Conservation (phyloP, 2,113 vertebrate genomes). For the Oncorhynchus keta region DNA sequence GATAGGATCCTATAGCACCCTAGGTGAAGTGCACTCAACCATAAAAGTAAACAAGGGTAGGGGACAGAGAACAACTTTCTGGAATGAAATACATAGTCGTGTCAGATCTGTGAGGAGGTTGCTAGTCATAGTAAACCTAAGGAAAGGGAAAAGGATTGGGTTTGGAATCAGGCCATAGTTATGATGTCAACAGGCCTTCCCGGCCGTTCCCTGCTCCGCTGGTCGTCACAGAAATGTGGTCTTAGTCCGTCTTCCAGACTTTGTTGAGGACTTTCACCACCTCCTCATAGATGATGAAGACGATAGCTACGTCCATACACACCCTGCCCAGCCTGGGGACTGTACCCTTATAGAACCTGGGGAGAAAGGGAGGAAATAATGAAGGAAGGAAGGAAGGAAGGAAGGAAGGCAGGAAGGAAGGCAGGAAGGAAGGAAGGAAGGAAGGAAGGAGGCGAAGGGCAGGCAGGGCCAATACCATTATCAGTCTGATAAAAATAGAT, state of each 20-base stretch:
- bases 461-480: not conserved
- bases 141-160: slow-evolving; percentile 26
- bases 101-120: slow-evolving; percentile 46
- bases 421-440: too few relatives aligned
- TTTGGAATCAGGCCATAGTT: slow-evolving; percentile 1
- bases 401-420: too few relatives aligned
- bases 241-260: slow-evolving; percentile 93
- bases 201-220: not conserved
- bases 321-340: slow-evolving; percentile 91
- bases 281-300: slow-evolving; percentile 96
- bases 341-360: slow-evolving; percentile 95
- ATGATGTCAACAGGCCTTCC: slow-evolving; percentile 9
- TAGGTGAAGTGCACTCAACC: not conserved
- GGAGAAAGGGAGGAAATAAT: not conserved
- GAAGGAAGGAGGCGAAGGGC: not conserved
- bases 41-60: slow-evolving; percentile 19
- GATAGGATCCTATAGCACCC: not conserved
- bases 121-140: slow-evolving; percentile 43
- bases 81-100: too few relatives aligned
- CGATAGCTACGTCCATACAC: slow-evolving; percentile 93
- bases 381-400: too few relatives aligned
- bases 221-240: not conserved
- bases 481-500: not conserved
- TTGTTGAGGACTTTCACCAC: slow-evolving; percentile 92
- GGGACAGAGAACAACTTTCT: slow-evolving; percentile 22